phyloP scores from a whole-genome alignment of 2,888 invertebrate genomes.

The Perdita meconis region DNA sequence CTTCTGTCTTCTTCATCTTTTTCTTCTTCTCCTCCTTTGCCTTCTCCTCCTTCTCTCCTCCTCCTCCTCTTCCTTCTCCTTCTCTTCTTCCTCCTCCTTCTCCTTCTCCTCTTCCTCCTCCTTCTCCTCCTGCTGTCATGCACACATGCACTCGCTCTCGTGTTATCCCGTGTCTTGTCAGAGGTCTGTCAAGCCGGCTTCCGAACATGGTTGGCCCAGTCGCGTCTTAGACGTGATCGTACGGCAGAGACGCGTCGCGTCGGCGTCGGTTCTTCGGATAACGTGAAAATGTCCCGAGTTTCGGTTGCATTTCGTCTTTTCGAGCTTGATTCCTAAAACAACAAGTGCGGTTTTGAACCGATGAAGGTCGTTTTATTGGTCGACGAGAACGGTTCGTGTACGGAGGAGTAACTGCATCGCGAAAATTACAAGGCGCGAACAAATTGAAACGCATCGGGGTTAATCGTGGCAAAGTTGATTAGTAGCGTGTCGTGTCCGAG shows the following conservation, averaged over 20 bases:
- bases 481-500: neutral
- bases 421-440: neutral
- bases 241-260: conserved; percentile 15
- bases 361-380: too few species aligned
- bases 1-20: too few species aligned
- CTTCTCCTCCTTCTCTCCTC: neutral
- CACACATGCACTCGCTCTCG: conserved; percentile 39
- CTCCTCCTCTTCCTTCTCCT: neutral
- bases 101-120: neutral
- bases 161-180: conserved; percentile 35
- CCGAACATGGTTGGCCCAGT: conserved; percentile 64
- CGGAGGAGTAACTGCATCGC: neutral
- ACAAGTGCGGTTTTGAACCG: neutral
- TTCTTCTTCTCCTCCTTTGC: neutral
- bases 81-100: neutral
- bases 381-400: neutral
- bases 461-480: too few species aligned
- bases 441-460: neutral
- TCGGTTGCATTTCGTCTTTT: neutral
- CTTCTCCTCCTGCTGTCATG: neutral
- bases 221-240: conserved; percentile 67
- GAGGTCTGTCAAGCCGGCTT: conserved; percentile 73
- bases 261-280: conserved; percentile 5
- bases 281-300: neutral
- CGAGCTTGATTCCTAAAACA: neutral